phyloP scores from a whole-genome alignment of 2,797 vertebrate genomes.

The Hylomyscus alleni region DNA sequence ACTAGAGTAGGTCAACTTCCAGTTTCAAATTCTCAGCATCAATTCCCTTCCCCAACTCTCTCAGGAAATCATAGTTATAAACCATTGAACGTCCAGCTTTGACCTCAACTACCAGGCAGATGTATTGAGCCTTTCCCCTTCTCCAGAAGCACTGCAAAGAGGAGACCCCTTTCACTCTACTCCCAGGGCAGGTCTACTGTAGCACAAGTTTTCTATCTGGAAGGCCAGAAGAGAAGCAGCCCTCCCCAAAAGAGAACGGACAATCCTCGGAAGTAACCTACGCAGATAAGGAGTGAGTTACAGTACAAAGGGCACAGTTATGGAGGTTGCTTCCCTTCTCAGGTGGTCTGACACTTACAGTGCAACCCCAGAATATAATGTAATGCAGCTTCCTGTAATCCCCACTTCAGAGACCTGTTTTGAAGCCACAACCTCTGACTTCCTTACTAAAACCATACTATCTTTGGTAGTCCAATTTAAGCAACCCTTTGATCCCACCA shows the following conservation, averaged over 20 bases:
- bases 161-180: neutral
- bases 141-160: neutral
- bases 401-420: neutral
- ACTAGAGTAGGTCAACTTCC: neutral
- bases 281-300: neutral
- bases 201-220: neutral
- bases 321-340: neutral
- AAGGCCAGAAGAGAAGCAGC: neutral
- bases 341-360: neutral
- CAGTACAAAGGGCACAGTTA: neutral
- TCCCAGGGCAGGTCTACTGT: neutral
- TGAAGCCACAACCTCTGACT: neutral
- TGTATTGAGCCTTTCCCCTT: neutral
- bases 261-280: neutral
- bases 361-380: neutral
- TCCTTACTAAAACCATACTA: neutral
- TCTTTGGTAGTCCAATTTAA: neutral
- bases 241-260: neutral
- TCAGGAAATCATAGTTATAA: constrained; percentile 15
- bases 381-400: neutral
- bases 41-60: neutral
- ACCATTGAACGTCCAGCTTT: neutral
- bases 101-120: neutral
- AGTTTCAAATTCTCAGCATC: constrained; percentile 40
- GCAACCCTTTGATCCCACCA: neutral